Conservation (phyloP, 2,113 vertebrate genomes). For the Xiphophorus maculatus region DNA sequence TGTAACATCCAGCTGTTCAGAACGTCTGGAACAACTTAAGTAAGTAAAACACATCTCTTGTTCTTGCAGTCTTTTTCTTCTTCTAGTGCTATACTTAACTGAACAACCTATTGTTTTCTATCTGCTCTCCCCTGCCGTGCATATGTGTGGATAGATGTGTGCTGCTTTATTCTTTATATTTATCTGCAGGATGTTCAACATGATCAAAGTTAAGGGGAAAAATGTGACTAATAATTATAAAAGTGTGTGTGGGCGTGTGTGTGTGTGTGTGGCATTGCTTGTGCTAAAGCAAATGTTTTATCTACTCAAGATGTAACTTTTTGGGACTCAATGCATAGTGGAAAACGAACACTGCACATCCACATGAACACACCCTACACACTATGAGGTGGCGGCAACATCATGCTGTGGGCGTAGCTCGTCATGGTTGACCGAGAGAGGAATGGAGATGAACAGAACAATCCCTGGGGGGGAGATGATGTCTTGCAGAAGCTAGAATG, state of each 20-base stretch:
- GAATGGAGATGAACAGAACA: too few relatives aligned
- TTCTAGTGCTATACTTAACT: slow-evolving; percentile 35
- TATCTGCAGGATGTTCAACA: slow-evolving; percentile 34
- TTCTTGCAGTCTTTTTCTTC: slow-evolving; percentile 51
- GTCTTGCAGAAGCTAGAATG: neutral
- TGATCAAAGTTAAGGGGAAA: slow-evolving; percentile 56
- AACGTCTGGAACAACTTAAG: slow-evolving; percentile 64
- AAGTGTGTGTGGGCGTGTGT: slow-evolving; percentile 6
- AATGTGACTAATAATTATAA: slow-evolving; percentile 24
- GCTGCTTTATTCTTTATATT: slow-evolving; percentile 51
- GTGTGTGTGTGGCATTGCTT: neutral
- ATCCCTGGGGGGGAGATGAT: neutral
- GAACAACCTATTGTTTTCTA: slow-evolving; percentile 19
- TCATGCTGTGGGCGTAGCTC: neutral
- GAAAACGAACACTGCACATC: neutral
- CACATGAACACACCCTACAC: neutral
- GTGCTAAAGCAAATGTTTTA: neutral
- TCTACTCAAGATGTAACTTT: neutral
- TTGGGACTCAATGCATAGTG: neutral
- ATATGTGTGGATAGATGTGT: slow-evolving; percentile 61
- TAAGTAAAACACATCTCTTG: slow-evolving; percentile 54
- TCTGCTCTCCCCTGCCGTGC: slow-evolving; percentile 28
- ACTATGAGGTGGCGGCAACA: too few relatives aligned
- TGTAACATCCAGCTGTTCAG: slow-evolving; percentile 66
- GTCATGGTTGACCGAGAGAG: neutral